Evolutionary conservation across 1,140 invertebrate species (phyloP).

Genomic region (Battus philenor): DNA sequence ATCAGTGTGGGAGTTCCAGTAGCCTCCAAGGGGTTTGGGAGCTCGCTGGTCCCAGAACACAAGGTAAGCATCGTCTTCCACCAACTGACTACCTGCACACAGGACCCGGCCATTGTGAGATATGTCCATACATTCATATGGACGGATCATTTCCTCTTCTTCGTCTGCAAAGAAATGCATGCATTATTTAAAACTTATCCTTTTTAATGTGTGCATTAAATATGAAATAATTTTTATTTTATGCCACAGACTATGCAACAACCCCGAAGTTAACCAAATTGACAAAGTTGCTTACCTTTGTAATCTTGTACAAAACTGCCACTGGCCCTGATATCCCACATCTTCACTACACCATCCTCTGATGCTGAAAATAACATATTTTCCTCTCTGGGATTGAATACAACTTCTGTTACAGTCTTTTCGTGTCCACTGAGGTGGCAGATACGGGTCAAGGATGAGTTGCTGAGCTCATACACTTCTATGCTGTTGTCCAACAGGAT

Average conservation of each 20-base stretch:
- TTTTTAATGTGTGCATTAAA: too few relatives aligned
- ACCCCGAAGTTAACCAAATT: too few relatives aligned
- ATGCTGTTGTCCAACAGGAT: slow-evolving; percentile 48
- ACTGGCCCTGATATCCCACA: slow-evolving; percentile 80
- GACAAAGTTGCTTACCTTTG: slow-evolving; percentile 68
- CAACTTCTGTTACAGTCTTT: slow-evolving; percentile 75
- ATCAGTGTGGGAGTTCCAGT: slow-evolving; percentile 90
- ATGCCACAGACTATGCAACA: too few relatives aligned
- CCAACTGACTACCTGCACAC: slow-evolving; percentile 85
- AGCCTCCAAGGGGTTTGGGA: slow-evolving; percentile 84
- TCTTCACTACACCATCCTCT: slow-evolving; percentile 77
- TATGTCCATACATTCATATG: slow-evolving; percentile 85
- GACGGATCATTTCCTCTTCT: slow-evolving; percentile 46
- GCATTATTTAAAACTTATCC: background rate
- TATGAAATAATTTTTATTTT: too few relatives aligned
- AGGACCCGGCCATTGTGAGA: slow-evolving; percentile 83
- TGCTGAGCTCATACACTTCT: slow-evolving; percentile 51
- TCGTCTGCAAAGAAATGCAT: slow-evolving; percentile 50
- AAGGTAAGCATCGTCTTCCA: slow-evolving; percentile 83
- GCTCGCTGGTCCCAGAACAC: slow-evolving; percentile 89
- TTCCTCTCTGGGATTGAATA: slow-evolving; percentile 78
- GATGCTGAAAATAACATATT: slow-evolving; percentile 79
- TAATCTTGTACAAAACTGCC: slow-evolving; percentile 75
- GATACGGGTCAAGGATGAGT: slow-evolving; percentile 43
- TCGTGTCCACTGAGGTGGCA: slow-evolving; percentile 65